A percentile compares a stretch with the other conserved stretches of the same genome.
These are phyloP conservation scores for Listrodromus nycthemerus DNA, from an alignment of 2,888 invertebrate genomes.

Conservation along the genomic window DNA sequence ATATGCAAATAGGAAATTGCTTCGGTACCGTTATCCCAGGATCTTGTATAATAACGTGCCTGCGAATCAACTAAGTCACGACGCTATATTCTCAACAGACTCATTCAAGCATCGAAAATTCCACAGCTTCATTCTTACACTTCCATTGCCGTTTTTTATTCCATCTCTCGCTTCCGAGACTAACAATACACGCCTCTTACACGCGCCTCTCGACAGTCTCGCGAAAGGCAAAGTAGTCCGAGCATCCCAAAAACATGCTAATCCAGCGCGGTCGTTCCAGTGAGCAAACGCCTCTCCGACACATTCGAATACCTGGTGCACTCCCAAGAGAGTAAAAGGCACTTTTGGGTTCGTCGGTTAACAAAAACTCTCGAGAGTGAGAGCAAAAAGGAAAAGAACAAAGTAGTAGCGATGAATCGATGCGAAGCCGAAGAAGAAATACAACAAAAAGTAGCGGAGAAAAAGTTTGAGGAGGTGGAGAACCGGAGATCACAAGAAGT, in stretches of 20 bases:
- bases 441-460: constrained; percentile 30
- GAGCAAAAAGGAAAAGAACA: constrained; percentile 19
- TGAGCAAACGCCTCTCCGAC: constrained; percentile 22
- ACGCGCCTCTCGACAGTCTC: constrained; percentile 18
- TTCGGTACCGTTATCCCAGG: background rate
- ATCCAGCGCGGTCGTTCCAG: constrained; percentile 33
- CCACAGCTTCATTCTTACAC: constrained; percentile 48
- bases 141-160: constrained; percentile 1
- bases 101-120: constrained; percentile 29
- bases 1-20: background rate
- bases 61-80: constrained; percentile 3
- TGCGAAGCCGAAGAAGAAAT: constrained; percentile 27
- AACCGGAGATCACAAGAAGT: constrained; percentile 27
- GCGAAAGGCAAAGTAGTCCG: constrained; percentile 37
- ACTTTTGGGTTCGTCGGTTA: constrained; percentile 26
- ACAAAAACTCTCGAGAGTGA: constrained; percentile 48
- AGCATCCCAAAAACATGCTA: constrained; percentile 58
- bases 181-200: constrained; percentile 45
- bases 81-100: constrained; percentile 25
- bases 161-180: constrained; percentile 5
- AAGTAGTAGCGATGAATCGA: constrained; percentile 54
- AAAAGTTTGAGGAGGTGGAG: constrained; percentile 39
- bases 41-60: background rate
- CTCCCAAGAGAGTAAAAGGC: constrained; percentile 47
- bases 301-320: constrained; percentile 6